Conservation (phyloP, 2,888 invertebrate genomes). For the Seira sanloemensis region DNA sequence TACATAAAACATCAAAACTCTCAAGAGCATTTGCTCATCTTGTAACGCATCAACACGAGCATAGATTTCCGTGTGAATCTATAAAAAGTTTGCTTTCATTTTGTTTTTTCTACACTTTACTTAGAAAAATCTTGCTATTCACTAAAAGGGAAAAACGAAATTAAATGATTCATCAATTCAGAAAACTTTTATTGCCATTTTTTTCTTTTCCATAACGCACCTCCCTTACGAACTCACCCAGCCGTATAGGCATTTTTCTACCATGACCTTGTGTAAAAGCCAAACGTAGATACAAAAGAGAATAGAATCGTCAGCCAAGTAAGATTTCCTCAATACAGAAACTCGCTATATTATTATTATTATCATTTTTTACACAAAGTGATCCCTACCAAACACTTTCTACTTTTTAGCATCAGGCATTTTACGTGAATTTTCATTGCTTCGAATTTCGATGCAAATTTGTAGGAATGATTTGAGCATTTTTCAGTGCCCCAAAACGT, state of each 20-base stretch:
- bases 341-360: not conserved
- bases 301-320: conserved; percentile 22
- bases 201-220: not conserved
- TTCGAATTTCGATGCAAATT: not conserved
- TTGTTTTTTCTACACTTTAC: not conserved
- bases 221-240: conserved; percentile 23
- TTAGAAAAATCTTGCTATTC: not conserved
- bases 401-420: not conserved
- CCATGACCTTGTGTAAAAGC: conserved; percentile 56
- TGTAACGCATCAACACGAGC: conserved; percentile 5
- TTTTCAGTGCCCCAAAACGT: conserved; percentile 12
- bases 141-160: not conserved
- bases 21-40: not conserved
- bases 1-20: too few relatives aligned
- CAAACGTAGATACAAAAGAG: conserved; percentile 1
- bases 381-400: conserved; percentile 4
- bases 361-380: not conserved
- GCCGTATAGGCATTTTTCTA: conserved; percentile 24
- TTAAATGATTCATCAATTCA: conserved; percentile 33
- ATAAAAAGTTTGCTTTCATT: conserved; percentile 15
- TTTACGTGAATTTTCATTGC: not conserved
- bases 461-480: not conserved
- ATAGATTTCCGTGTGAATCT: conserved; percentile 12
- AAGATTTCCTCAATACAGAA: conserved; percentile 3
- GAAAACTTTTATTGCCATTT: conserved; percentile 12